Percentiles rank a stretch among this genome's conserved stretches.
These are phyloP conservation scores for Ennomos quercinarius DNA, from an alignment of 2,888 invertebrate species.

Conservation along the genomic window DNA sequence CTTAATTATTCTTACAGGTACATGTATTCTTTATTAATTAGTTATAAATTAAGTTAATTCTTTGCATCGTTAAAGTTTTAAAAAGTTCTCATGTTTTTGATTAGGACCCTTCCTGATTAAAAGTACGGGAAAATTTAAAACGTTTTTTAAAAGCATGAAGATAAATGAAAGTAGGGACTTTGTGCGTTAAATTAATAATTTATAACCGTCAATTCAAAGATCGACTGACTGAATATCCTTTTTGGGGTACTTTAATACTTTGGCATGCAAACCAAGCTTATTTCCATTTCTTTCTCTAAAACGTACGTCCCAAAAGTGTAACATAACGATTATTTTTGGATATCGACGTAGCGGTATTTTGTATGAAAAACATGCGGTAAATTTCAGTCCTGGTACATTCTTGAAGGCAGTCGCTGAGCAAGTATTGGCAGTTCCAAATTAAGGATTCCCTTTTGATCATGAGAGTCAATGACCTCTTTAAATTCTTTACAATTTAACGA, in stretches of 20 bases:
- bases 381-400: conserved; percentile 58
- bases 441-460: conserved; percentile 56
- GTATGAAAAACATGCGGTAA: conserved; percentile 51
- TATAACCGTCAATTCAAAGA: conserved; percentile 8
- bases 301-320: conserved; percentile 32
- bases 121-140: no score
- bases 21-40: no score
- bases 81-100: no score
- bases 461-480: conserved; percentile 58
- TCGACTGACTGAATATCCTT: not conserved
- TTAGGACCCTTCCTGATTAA: no score
- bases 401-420: conserved; percentile 63
- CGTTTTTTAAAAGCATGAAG: no score
- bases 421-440: conserved; percentile 66
- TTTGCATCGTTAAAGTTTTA: no score
- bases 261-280: conserved; percentile 4
- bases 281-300: conserved; percentile 4
- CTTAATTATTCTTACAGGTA: not conserved
- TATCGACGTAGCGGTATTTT: conserved; percentile 69
- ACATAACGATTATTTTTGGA: conserved; percentile 65
- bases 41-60: no score
- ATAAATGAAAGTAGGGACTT: no score
- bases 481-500: conserved; percentile 20
- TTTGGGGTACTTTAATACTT: conserved; percentile 10
- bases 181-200: not conserved